These are phyloP conservation scores for Rhyacophila brunnea DNA, from an alignment of 1,140 invertebrate genomes.

Conservation along the genomic window DNA sequence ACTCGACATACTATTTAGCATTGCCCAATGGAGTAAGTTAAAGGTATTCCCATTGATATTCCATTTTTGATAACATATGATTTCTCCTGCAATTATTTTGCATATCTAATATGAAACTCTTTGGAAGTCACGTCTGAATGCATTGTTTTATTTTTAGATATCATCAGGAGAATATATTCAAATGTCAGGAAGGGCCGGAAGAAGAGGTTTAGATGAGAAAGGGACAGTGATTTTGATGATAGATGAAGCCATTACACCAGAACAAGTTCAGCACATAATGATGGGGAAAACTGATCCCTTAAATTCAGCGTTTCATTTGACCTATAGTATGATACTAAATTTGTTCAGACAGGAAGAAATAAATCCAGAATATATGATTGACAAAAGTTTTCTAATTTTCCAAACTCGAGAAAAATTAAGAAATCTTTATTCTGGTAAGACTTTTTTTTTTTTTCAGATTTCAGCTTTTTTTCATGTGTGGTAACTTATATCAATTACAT, in stretches of 20 bases:
- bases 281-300: slow-evolving; percentile 94
- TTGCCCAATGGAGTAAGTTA: no score
- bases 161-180: slow-evolving; percentile 99
- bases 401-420: slow-evolving; percentile 96
- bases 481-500: no score
- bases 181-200: slow-evolving; percentile 96
- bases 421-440: slow-evolving; percentile 77
- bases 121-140: no score
- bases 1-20: no score
- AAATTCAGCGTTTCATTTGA: slow-evolving; percentile 98
- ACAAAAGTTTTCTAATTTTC: slow-evolving; percentile 97
- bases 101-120: no score
- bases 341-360: slow-evolving; percentile 96
- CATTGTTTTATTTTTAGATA: slow-evolving; percentile 54
- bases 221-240: slow-evolving; percentile 99
- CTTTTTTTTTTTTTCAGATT: not conserved
- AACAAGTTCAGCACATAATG: slow-evolving; percentile 80
- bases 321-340: slow-evolving; percentile 97
- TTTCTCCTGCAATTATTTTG: no score
- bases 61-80: no score
- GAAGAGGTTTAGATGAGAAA: slow-evolving; percentile 95
- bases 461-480: no score
- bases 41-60: no score
- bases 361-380: slow-evolving; percentile 99
- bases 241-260: slow-evolving; percentile 92